Evolutionary conservation across 2,888 invertebrate genomes (phyloP), one percentile per base, ranked within the genome.

Genomic region (Magallana nippona): DNA sequence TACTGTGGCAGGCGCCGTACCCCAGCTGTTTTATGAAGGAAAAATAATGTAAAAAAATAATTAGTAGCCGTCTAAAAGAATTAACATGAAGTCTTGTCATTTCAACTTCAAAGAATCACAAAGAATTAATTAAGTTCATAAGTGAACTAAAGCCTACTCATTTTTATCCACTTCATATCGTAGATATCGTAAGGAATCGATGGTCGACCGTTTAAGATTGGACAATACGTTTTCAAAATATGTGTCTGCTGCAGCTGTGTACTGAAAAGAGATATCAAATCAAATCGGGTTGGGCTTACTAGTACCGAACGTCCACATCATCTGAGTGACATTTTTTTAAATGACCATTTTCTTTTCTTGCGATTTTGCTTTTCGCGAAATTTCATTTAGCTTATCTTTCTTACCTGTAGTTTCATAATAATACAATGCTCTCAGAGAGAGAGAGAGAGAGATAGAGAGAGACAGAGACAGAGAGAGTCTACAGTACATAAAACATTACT

Each of bases 1-100:
- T 8, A 98, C 97, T 17, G 97, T 89, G 8, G 93, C 91, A 8
- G 93, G 93, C 0, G 90, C 85, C 1, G 91, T 89, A 10, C 89
- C 86, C 92, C 92, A 93, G 63, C 93, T 93, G 87, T 17, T 86
- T 44, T 5, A 44, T 44, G 44, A 63, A 63, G 5, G 13, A 63
- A 63, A 71, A 27, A 71, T 71, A 5, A 10, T 19, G 13, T 0
- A 2, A 44, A 44, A 44, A 44, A 44, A 44, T n/a, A n/a, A 44
- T 44, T 44, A 44, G 44, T 44, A 8, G 44, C 44, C 44, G 44
- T 44, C 11, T 13, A 32, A 15, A 71, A 71, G 2, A 10, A 2
- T 13, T 2, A 2, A 32, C n/a, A 8, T 60, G 17, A 44, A 44
- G 44, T 44, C 44, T 44, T 44, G 5, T 44, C 44, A 44, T 44